Base-by-base conservation (phyloP, 2,797 vertebrate genomes). In the Xenentodon cancila region DNA sequence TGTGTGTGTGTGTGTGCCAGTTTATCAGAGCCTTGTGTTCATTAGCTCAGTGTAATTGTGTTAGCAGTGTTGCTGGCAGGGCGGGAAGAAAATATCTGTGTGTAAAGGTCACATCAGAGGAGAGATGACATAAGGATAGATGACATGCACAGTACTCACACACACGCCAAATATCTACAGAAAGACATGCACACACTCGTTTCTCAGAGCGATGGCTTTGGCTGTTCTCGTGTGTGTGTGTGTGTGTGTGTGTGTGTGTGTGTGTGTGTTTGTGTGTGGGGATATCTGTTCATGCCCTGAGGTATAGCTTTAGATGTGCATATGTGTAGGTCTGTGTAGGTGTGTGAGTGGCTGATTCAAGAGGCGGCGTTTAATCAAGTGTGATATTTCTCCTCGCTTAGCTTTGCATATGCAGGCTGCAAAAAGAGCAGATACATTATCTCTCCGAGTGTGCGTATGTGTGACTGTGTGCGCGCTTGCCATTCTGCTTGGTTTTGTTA, bases 11-110 rank as follows among this genome's bases (percentile, higher is more conserved):
- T 62, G 68, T 76, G 68, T 25, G 25, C 25, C 13, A 56, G 83
- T 81, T 81, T 84, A 88, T 91, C 89, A 79, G 80, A 71, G 77
- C 68, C 59, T 71, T 83, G 88, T 89, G 90, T 92, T 92, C 91
- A 92, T 93, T 93, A 93, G 92, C 85, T 70, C 61, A 77, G 87
- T 91, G 88, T 92, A 92, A 93, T 93, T 93, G 90, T 92, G 90
- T 93, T 93, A 92, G 91, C 89, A 74, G 85, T 91, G 88, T 91
- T 77, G 79, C 84, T 76, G 83, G 81, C 84, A 71, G 75, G 71
- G 69, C 68, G 37, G 86, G 82, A 85, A 83, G 80, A 81, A 88
- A 90, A 87, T 85, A 88, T 90, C 82, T 80, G 77, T 77, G 84
- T 90, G 87, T 81, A 93, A 93, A 93, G 92, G 92, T 93, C 90